A percentile compares a stretch with the other conserved stretches of the same genome.
These are phyloP conservation scores for Scrobipalpa atriplicella DNA, from an alignment of 2,888 invertebrate species.

Conservation along the genomic window DNA sequence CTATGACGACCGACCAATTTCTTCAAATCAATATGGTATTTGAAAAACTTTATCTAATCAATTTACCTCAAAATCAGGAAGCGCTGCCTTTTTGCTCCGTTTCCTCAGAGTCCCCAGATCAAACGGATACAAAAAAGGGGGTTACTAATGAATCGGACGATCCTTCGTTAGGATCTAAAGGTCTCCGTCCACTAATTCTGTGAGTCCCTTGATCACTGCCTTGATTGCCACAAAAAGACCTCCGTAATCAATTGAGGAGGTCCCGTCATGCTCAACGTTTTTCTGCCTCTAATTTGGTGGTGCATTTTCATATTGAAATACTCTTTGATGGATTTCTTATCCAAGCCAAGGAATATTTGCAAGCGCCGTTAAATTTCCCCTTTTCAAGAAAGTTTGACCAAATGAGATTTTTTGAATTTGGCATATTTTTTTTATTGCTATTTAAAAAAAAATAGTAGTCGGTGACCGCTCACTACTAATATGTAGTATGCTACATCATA, in stretches of 20 bases:
- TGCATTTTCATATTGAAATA: slow-evolving; percentile 35
- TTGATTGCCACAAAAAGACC: slow-evolving; percentile 33
- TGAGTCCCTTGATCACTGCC: slow-evolving; percentile 27
- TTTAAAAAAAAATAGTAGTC: no score
- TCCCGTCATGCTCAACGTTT: background rate
- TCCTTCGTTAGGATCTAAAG: slow-evolving; percentile 27
- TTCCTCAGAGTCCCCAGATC: slow-evolving; percentile 8
- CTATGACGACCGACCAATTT: background rate
- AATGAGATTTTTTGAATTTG: no score
- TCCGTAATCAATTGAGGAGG: slow-evolving; percentile 32
- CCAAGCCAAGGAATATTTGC: background rate
- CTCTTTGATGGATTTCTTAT: slow-evolving; percentile 9
- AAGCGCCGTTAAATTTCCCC: no score
- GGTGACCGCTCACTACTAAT: no score
- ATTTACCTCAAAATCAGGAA: slow-evolving; percentile 16
- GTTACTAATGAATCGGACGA: slow-evolving; percentile 27
- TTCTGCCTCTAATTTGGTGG: slow-evolving; percentile 35
- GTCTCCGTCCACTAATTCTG: slow-evolving; percentile 29
- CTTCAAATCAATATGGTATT: background rate
- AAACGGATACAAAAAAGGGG: slow-evolving; percentile 23
- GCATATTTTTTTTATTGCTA: no score
- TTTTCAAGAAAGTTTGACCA: no score
- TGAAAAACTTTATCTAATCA: slow-evolving; percentile 6
- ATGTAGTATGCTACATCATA: background rate
- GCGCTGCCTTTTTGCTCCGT: slow-evolving; percentile 11